A percentile compares a stretch with the other conserved stretches of the same genome.
These are phyloP conservation scores for Neopipo cinnamomea DNA, from an alignment of 2,113 vertebrate genomes.

Conservation along the genomic window DNA sequence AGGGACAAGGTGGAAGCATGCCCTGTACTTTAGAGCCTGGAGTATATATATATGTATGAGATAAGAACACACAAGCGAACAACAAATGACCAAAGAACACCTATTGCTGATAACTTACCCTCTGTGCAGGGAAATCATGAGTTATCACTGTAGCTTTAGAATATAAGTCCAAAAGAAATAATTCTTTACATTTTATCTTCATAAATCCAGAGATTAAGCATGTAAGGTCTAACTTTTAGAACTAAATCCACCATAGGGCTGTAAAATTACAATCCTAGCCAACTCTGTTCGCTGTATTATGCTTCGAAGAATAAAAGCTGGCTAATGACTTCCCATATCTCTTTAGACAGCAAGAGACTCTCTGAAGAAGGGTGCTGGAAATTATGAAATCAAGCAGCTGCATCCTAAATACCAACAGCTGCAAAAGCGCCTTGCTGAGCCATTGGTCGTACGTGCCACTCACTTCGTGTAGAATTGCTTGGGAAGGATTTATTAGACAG, in stretches of 20 bases:
- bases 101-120: not conserved
- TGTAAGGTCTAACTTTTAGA: not conserved
- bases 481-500: not conserved
- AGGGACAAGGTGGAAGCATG: not conserved
- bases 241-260: not conserved
- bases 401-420: conserved; percentile 46
- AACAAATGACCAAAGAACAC: not conserved
- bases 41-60: not conserved
- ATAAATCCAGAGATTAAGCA: not conserved
- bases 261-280: not conserved
- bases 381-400: conserved; percentile 44
- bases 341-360: not conserved
- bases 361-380: conserved; percentile 7
- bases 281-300: not conserved
- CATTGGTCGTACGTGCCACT: not conserved
- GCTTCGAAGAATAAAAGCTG: not conserved
- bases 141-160: not conserved
- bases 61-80: accelerated
- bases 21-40: not conserved
- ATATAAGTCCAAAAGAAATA: not conserved
- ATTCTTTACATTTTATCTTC: not conserved
- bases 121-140: not conserved
- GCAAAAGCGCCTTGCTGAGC: not conserved
- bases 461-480: not conserved
- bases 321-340: conserved; percentile 20